Base-by-base conservation (phyloP, 2,113 vertebrate species). In the Hydrochoerus hydrochaeris region DNA sequence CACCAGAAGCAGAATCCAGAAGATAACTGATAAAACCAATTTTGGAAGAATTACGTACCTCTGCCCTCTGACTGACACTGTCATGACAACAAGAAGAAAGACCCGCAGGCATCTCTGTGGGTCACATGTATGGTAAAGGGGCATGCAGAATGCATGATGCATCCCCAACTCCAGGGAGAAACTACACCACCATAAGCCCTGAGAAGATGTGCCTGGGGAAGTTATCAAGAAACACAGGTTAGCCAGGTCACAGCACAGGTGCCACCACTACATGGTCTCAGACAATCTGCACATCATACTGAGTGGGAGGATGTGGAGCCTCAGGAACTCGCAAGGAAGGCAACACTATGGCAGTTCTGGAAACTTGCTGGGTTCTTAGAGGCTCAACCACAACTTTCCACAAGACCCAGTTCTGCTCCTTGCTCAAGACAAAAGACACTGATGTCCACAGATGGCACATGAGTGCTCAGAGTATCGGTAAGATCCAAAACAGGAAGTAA, bases 81-180 rank as follows among this genome's bases (percentile, higher is more conserved):
- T 28, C 19, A n/a, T 38, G 54, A 62, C 8, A 19, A 69, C 3
- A 10, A 30, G n/a, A 85, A 24, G 28, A 22, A 52, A 22, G 49
- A 14, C 0, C 12, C 4, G 3, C 16, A 5, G 84, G 52, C 49
- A 26, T 9, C 3, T 4, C 22, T 2, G 14, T 7, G 6, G 35
- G 19, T 1, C 8, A 38, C 32, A 0, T 0, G 10, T 4, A 12
- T 54, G 49, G 19, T 0, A 22, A 19, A 17, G 24, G 19, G 9
- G 65, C 7, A 26, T 2, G 17, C 13, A 16, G 1, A 46, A 19
- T 2, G 4, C 0, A 3, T 2, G 1, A 1, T 17, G 19, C 14
- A 2, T 14, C 3, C 85, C 28, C 22, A 14, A 1, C 8, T 22
- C 63, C 11, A 5, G 0, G 1, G 12, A 0, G 10, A 60, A 80